Percentiles rank a stretch among this genome's conserved stretches.
Conservation (phyloP, 2,888 invertebrate genomes). For the Agriopis leucophaearia region DNA sequence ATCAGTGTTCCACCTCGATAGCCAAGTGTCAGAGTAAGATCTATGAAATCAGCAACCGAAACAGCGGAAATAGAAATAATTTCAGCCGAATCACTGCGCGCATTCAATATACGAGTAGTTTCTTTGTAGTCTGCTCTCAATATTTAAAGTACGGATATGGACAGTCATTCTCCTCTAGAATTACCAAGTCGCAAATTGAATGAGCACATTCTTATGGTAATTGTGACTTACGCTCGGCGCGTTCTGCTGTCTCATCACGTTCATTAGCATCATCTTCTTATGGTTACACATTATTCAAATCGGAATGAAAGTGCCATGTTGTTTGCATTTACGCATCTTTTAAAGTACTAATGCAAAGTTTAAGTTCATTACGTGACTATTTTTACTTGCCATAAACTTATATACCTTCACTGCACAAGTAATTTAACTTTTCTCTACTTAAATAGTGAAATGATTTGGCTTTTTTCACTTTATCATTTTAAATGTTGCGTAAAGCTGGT, state of each 20-base stretch:
- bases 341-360: conserved; percentile 5
- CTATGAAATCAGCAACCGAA: conserved; percentile 10
- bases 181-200: conserved; percentile 30
- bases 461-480: background rate
- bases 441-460: background rate
- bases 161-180: conserved; percentile 1
- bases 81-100: conserved; percentile 6
- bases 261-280: conserved; percentile 27
- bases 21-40: conserved; percentile 12
- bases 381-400: conserved; percentile 1
- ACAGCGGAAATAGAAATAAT: conserved; percentile 6
- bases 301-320: conserved; percentile 23
- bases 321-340: conserved; percentile 16
- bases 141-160: background rate
- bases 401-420: background rate
- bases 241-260: conserved; percentile 23
- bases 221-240: background rate
- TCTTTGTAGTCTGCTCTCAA: conserved; percentile 6
- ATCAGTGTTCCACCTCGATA: conserved; percentile 11
- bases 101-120: conserved; percentile 10
- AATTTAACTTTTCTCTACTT: conserved; percentile 7
- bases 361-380: conserved; percentile 14
- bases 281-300: conserved; percentile 33
- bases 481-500: background rate
- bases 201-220: conserved; percentile 29